Percentiles rank a stretch among this genome's conserved stretches.
Conservation (phyloP, 2,113 vertebrate genomes). For the Urocolius indicus region DNA sequence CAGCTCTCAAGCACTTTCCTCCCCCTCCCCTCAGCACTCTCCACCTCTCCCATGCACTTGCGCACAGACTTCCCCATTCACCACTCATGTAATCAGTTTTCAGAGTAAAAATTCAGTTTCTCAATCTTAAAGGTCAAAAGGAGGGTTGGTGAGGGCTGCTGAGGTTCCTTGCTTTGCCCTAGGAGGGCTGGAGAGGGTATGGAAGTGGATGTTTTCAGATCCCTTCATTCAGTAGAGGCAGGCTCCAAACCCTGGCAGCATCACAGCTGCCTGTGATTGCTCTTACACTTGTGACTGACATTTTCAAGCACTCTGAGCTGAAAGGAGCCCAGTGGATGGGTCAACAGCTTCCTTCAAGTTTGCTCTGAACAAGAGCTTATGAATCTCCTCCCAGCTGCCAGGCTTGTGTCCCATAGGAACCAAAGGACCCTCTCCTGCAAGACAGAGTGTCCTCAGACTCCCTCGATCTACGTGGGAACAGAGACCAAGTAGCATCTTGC, state of each 20-base stretch:
- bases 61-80: background rate
- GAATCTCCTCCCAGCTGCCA: background rate
- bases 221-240: background rate
- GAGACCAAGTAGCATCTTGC: background rate
- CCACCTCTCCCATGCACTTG: background rate
- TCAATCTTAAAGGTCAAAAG: background rate
- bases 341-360: background rate
- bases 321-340: background rate
- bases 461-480: fast-evolving
- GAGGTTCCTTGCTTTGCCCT: background rate
- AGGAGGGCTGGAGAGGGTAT: background rate
- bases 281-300: background rate
- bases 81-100: background rate
- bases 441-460: fast-evolving
- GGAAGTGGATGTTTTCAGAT: background rate
- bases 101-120: background rate
- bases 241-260: background rate
- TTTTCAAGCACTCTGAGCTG: background rate
- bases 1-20: background rate
- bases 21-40: background rate
- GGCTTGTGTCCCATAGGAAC: background rate
- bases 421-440: background rate
- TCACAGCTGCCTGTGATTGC: background rate
- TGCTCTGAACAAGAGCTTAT: background rate
- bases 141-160: background rate